Evolutionary conservation across 2,797 vertebrate genomes (phyloP), one percentile per base, ranked within the genome.

Genomic region (Peromyscus melanophrys): DNA sequence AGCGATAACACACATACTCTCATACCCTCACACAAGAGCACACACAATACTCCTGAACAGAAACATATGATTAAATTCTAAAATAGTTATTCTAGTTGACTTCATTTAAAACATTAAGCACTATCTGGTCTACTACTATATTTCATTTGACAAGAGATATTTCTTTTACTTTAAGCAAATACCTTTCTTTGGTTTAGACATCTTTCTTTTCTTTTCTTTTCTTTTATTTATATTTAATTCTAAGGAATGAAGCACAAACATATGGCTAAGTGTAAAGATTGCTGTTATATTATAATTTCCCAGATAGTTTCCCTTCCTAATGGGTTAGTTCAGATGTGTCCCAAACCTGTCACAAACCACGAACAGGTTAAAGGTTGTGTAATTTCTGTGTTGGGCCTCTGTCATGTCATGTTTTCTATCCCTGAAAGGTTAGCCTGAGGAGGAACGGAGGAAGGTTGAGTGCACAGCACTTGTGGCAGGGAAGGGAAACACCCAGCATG

Each of bases 371-470:
- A 96, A 97, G 91, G 93, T 86, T 95, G 57, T 93, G 83, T 89
- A 86, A 97, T 95, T 95, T 92, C 80, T 94, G 37, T 95, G 95
- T 95, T 85, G 88, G 90, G 61, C 67, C 91, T 96, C 88, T 95
- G 80, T 97, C 94, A 96, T 94, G 82, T 89, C 89, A 81, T 97
- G 97, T 95, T 94, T 94, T 92, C 88, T 92, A 95, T 97, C 94
- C 97, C 67, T 21, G 59, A 97, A 16, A 12, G 49, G 75, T 96
- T 6, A 59, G 77, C 34, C 37, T 63, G 14, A 55, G 8, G 46
- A 89, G 4, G 61, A 46, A 10, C 29, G 92, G 59, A 94, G 10
- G 0, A 2, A 78, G 85, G 76, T 65, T 96, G 95, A 97, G 46
- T 83, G 87, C 81, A 34, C 6, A 59, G 43, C 0, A 0, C 16